These are phyloP conservation scores for Calephelis nemesis DNA, from an alignment of 1,140 invertebrate genomes.

Conservation along the genomic window DNA sequence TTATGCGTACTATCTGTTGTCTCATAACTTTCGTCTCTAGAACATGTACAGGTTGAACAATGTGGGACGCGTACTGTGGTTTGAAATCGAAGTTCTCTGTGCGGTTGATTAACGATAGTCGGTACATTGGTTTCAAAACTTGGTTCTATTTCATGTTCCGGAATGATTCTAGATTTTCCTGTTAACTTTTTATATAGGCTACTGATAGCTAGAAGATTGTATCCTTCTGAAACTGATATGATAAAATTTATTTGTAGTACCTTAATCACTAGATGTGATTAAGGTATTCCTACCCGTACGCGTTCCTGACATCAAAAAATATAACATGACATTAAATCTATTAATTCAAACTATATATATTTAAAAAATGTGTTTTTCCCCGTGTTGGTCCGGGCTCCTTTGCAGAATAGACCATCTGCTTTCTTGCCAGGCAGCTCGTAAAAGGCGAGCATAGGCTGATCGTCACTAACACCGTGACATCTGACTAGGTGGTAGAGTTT, in stretches of 20 bases:
- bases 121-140: constrained; percentile 9
- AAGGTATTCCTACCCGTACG: no score
- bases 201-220: constrained; percentile 36
- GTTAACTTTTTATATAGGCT: constrained; percentile 36
- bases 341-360: no score
- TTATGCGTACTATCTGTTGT: not conserved
- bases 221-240: constrained; percentile 36
- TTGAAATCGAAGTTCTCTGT: not conserved
- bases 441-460: no score
- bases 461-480: no score
- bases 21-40: not conserved
- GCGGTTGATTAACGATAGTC: not conserved
- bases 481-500: no score
- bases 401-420: no score
- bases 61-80: constrained; percentile 13
- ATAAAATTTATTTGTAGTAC: not conserved
- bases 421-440: no score
- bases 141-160: not conserved
- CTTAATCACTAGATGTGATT: no score
- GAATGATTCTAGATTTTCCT: constrained; percentile 34
- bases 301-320: no score
- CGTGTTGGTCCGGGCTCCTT: no score
- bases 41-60: constrained; percentile 31
- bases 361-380: no score
- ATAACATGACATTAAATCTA: no score